Conservation (phyloP, 1,140 invertebrate species). For the Drosophila bocqueti region DNA sequence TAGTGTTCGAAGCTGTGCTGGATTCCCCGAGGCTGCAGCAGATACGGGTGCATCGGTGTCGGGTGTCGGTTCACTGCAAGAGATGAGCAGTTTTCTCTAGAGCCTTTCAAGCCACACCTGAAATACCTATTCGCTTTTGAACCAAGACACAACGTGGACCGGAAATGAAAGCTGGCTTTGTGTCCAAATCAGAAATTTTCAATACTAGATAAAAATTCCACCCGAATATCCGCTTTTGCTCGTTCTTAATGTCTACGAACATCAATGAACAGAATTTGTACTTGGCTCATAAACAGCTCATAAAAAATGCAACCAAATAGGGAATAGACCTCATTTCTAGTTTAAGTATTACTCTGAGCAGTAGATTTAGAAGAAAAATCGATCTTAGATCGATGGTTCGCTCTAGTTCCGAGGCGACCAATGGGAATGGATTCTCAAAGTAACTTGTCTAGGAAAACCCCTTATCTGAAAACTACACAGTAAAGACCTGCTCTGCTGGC, state of each 20-base stretch:
- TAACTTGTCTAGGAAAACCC: not conserved
- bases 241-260: no score
- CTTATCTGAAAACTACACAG: slow-evolving; percentile 17
- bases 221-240: no score
- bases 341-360: no score
- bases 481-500: not conserved
- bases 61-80: slow-evolving; percentile 19
- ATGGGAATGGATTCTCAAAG: not conserved
- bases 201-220: no score
- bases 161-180: not conserved
- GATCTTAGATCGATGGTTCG: not conserved
- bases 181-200: not conserved
- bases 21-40: not conserved
- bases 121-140: not conserved
- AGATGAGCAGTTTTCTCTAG: not conserved
- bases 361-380: not conserved
- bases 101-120: not conserved
- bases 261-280: not conserved
- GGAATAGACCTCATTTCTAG: not conserved
- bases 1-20: slow-evolving; percentile 1
- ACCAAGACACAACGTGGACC: not conserved
- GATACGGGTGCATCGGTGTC: slow-evolving; percentile 6
- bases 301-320: not conserved
- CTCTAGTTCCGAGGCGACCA: not conserved
- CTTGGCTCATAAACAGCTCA: not conserved